Percentiles rank a stretch among this genome's conserved stretches.
Evolutionary conservation across 64 coral and sea anemone species (phyloP).

Genomic region (Dendrophyllia cribrosa): DNA sequence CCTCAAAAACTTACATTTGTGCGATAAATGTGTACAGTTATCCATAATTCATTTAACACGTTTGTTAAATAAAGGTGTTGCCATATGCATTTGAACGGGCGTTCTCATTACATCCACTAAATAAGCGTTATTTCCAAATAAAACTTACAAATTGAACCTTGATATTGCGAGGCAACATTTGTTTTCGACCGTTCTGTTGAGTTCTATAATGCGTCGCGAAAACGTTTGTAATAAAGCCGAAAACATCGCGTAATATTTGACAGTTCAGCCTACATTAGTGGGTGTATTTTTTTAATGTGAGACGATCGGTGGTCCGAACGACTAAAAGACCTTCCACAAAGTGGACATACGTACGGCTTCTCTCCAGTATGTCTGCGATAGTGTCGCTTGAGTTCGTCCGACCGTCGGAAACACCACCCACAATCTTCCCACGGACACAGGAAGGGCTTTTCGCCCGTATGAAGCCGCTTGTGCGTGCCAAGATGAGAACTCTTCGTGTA

Average conservation of each 20-base stretch:
- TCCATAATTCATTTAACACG: neutral
- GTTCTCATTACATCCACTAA: neutral
- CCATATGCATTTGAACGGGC: neutral
- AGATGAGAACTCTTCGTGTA: slow-evolving; percentile 88
- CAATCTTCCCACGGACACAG: slow-evolving; percentile 89
- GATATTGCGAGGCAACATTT: neutral
- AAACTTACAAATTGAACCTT: neutral
- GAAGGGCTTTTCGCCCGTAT: slow-evolving; percentile 89
- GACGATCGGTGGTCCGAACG: slow-evolving; percentile 90
- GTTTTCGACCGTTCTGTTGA: neutral
- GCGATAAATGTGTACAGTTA: neutral
- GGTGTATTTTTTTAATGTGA: slow-evolving; percentile 93
- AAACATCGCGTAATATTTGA: neutral
- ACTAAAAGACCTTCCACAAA: slow-evolving; percentile 93
- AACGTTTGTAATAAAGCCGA: too few relatives aligned
- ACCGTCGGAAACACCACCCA: slow-evolving; percentile 85
- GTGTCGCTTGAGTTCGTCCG: slow-evolving; percentile 91
- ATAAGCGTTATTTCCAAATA: neutral
- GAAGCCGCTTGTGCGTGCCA: slow-evolving; percentile 79
- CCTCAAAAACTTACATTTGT: neutral
- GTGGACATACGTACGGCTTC: slow-evolving; percentile 87
- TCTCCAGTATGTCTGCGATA: slow-evolving; percentile 93
- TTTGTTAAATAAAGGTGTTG: neutral
- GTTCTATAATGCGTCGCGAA: too few relatives aligned
- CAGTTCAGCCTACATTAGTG: slow-evolving; percentile 23